Conservation (phyloP, 2,888 invertebrate genomes). For the Eretmocerus hayati region DNA sequence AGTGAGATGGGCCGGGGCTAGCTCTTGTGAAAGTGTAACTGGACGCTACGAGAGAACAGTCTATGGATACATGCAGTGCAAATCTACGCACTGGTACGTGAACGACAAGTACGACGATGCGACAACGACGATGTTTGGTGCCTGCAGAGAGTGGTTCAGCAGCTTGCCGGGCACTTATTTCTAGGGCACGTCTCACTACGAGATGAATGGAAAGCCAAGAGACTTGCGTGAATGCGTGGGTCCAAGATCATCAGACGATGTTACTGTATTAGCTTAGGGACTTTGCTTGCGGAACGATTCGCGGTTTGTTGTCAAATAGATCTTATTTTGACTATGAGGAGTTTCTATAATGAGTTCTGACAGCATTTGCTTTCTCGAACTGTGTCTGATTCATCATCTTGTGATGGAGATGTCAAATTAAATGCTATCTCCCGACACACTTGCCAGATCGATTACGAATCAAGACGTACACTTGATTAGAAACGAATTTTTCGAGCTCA, state of each 20-base stretch:
- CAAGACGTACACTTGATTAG: no score
- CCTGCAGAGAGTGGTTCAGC: background rate
- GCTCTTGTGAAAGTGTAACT: conserved; percentile 17
- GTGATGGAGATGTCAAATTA: no score
- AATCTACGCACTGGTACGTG: background rate
- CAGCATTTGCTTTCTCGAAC: no score
- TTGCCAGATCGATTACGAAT: no score
- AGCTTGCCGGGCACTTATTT: conserved; percentile 13
- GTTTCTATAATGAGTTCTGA: no score
- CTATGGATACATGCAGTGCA: background rate
- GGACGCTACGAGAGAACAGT: conserved; percentile 6
- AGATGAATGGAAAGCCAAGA: conserved; percentile 18
- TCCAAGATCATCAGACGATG: background rate
- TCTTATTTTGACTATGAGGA: no score
- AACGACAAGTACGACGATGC: conserved; percentile 1
- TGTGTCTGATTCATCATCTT: no score
- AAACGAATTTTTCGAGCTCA: no score
- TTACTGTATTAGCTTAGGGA: background rate
- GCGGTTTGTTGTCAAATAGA: no score
- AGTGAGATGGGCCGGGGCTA: conserved; percentile 9
- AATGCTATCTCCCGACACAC: no score
- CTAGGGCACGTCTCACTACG: conserved; percentile 12
- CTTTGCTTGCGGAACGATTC: no score
- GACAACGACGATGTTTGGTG: background rate
- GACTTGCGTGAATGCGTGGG: background rate